Evolutionary conservation across 1,140 invertebrate genomes (phyloP), one percentile per base, ranked within the genome.

Genomic region (Bradynema listronoti): DNA sequence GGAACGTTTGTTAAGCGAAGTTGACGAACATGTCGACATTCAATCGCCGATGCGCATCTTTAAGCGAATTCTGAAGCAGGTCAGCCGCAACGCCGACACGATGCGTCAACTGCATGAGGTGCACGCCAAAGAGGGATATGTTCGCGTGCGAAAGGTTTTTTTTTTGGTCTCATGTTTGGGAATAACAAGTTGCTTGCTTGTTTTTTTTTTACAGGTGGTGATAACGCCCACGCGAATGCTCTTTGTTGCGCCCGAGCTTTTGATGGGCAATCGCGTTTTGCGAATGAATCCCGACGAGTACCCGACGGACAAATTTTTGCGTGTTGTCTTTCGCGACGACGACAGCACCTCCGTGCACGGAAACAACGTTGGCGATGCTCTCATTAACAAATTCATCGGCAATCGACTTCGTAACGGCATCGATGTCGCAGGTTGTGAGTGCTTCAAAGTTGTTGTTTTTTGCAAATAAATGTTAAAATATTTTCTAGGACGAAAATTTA

Each of bases 271-370:
- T 47, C 29, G 62, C n/a, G 62, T 66, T 19, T 36, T 64, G 19
- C 51, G 62, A 36, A 36, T 42, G 32, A 63, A 64, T 36, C 52
- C 63, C 2, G 49, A 61, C 6, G 58, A 58, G 24, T 66, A 66
- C 22, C 62, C 62, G 6, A 16, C 56, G 7, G 61, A 63, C 9
- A 63, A 58, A 36, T 63, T 63, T 50, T 52, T 67, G 6, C 62
- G 66, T 6, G 66, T 70, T 32, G 51, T 56, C n/a, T 68, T 68
- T 41, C 36, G 66, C 3, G 66, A 68, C 39, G 66, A 68, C 24
- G 53, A 68, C 39, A 53, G 51, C 3, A 25, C 29, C 30, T 46
- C 42, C 0, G 61, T 63, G 6, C 61, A 63, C 43, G 63, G 34
- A 3, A 45, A 32, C 1, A 63, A 55, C 41, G 62, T 65, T 7